Base-by-base conservation (phyloP, 2,113 vertebrate genomes). In the Nycticorax nycticorax region DNA sequence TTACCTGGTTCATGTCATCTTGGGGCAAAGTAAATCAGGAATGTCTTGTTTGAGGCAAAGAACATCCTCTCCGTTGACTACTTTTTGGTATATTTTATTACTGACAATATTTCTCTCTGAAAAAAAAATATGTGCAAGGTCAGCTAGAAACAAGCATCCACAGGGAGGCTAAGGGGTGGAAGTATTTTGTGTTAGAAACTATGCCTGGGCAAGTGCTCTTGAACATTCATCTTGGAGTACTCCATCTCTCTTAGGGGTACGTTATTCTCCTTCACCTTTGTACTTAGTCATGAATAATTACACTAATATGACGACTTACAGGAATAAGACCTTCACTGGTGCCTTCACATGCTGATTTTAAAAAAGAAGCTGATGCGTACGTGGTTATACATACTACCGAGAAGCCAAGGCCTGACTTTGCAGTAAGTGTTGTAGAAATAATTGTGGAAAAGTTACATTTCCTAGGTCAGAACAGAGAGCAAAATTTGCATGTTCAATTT, bases 221-320 rank as follows among this genome's bases (percentile, higher is more conserved):
- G 45, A 16, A 14, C 12, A 3, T 18, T 60, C 1, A 21, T 13
- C 17, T n/a, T 11, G 1, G 14, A 6, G 48, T 22, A 18, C 47
- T 23, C 1, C 53, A 37, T 8, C 62, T 39, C 33, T 41, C 11
- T 18, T 2, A 9, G 23, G 23, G 50, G 23, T 13, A 9, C 15
- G 30, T 47, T 5, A 14, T 57, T 52, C 47, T 35, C 76, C 45
- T 69, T 85, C 75, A 43, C 17, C 66, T 79, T 26, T 57, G 33
- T 28, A 41, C 39, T 28, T 11, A 66, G 23, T 14, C 21, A 20
- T 43, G 73, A 35, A 21, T 24, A 67, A 26, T 8, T 52, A 33
- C 62, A 19, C 37, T 59, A 7, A 5, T 0, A 0, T 1, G 10
- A 10, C 2, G 14, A 10, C 32, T 27, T 43, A 3, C 2, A 3